phyloP scores from a whole-genome alignment of 2,888 invertebrate species.

The Nomada hirtipes region DNA sequence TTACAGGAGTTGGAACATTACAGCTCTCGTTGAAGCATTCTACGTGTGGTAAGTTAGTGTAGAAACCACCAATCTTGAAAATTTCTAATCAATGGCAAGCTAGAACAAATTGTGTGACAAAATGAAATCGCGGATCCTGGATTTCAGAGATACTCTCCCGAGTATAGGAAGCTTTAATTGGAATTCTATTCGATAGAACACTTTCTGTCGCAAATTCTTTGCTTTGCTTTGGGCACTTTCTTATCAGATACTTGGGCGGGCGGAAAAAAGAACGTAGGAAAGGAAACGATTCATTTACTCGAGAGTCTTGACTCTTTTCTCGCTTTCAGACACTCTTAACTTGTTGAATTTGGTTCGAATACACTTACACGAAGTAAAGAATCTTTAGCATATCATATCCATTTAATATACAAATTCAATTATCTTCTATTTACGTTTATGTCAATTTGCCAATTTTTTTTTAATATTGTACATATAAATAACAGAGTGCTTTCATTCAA shows the following conservation, averaged over 20 bases:
- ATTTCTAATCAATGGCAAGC: not conserved
- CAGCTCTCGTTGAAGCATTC: not conserved
- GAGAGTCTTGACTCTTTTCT: slow-evolving; percentile 29
- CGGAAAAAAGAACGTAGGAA: not conserved
- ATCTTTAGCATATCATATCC: slow-evolving; percentile 21
- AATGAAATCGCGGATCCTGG: slow-evolving; percentile 19
- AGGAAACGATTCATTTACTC: slow-evolving; percentile 18
- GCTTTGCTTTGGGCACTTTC: slow-evolving; percentile 43
- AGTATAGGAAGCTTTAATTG: slow-evolving; percentile 64
- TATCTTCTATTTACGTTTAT: not conserved
- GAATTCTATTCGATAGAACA: slow-evolving; percentile 65
- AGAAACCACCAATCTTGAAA: not conserved
- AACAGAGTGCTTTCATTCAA: too few species aligned
- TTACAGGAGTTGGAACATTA: too few species aligned
- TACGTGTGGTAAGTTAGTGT: not conserved
- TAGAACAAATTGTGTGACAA: slow-evolving; percentile 3
- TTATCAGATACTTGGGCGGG: slow-evolving; percentile 26
- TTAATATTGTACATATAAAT: too few species aligned
- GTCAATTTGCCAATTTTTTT: too few species aligned
- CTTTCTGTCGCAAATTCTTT: slow-evolving; percentile 34
- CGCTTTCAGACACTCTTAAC: slow-evolving; percentile 49
- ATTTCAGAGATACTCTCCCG: slow-evolving; percentile 29
- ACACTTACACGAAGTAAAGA: slow-evolving; percentile 26
- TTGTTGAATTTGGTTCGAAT: slow-evolving; percentile 51
- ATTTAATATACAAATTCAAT: too few species aligned